phyloP scores from a whole-genome alignment of 2,113 vertebrate genomes.

The Sturnus vulgaris region DNA sequence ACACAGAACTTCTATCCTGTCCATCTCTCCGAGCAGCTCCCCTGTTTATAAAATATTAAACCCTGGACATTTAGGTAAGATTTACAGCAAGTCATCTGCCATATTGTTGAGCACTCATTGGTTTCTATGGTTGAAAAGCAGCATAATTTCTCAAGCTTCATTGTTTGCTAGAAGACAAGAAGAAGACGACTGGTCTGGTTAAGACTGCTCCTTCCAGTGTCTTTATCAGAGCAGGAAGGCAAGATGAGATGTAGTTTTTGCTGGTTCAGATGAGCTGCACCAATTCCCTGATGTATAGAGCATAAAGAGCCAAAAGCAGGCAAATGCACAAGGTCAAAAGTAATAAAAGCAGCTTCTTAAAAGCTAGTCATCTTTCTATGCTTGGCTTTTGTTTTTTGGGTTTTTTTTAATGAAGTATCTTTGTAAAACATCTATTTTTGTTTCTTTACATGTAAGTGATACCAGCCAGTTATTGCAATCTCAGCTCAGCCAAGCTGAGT shows the following conservation, averaged over 20 bases:
- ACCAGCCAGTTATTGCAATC: not conserved
- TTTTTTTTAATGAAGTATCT: not conserved
- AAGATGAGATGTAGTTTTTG: not conserved
- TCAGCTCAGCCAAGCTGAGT: not conserved
- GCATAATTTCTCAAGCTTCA: not conserved
- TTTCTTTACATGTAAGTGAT: not conserved
- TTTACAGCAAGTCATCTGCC: not conserved
- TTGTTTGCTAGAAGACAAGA: not conserved
- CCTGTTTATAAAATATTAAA: not conserved
- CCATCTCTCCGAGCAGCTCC: not conserved
- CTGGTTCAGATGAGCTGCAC: not conserved
- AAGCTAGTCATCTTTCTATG: not conserved
- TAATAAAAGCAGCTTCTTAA: not conserved
- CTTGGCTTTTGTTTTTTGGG: not conserved
- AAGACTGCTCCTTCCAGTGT: not conserved
- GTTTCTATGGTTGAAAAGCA: slow-evolving; percentile 5
- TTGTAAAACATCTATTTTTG: not conserved
- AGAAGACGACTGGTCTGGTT: not conserved
- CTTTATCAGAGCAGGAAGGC: not conserved
- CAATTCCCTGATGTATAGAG: not conserved
- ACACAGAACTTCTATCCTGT: not conserved
- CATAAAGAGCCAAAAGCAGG: not conserved
- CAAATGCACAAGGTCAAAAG: not conserved
- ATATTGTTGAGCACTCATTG: not conserved
- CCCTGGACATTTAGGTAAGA: not conserved